Conservation (phyloP, 2,113 vertebrate genomes). For the Pipa parva region DNA sequence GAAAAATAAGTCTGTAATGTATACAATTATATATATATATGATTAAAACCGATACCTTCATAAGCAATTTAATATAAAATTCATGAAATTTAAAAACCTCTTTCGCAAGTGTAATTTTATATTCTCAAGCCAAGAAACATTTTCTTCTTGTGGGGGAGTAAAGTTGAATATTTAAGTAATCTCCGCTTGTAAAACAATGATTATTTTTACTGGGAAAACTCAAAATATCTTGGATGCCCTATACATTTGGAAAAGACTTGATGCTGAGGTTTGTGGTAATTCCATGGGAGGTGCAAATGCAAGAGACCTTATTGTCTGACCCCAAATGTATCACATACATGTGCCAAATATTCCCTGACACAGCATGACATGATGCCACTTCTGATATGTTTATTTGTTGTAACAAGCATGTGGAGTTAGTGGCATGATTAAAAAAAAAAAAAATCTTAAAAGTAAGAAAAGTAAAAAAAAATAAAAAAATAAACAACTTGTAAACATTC, state of each 20-base stretch:
- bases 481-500: too few relatives aligned
- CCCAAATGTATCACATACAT: slow-evolving; percentile 5
- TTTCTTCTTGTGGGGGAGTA: slow-evolving; percentile 3
- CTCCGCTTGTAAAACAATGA: slow-evolving; percentile 30
- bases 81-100: too few relatives aligned
- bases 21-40: too few relatives aligned
- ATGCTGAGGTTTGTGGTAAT: slow-evolving; percentile 28
- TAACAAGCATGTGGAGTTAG: too few relatives aligned
- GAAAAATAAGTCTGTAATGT: not conserved
- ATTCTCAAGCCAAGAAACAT: not conserved
- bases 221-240: slow-evolving; percentile 8
- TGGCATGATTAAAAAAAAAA: too few relatives aligned
- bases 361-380: too few relatives aligned
- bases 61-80: too few relatives aligned
- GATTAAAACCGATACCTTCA: too few relatives aligned
- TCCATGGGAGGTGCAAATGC: slow-evolving; percentile 11
- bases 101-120: not conserved
- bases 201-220: slow-evolving; percentile 27
- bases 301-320: not conserved
- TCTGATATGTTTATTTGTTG: too few relatives aligned
- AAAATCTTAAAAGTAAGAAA: too few relatives aligned
- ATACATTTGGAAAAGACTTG: slow-evolving; percentile 13
- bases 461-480: too few relatives aligned
- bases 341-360: too few relatives aligned
- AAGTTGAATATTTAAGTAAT: slow-evolving; percentile 24